These are phyloP conservation scores for Zaprionus gabonicus DNA, from an alignment of 1,140 invertebrate genomes.

Conservation along the genomic window DNA sequence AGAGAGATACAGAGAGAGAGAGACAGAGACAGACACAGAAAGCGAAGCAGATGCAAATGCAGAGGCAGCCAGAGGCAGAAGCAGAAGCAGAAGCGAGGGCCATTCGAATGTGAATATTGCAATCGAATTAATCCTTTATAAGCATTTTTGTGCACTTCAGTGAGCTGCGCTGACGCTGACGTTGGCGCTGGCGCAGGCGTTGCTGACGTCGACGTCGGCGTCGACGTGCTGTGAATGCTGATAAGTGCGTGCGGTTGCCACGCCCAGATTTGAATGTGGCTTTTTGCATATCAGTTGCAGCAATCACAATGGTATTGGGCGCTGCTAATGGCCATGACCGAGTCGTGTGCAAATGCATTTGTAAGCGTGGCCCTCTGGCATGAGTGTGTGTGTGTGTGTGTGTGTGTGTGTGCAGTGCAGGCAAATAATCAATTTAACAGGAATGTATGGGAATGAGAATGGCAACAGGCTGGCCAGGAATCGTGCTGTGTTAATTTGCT, in stretches of 20 bases:
- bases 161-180: constrained; percentile 31
- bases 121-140: constrained; percentile 82
- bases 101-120: constrained; percentile 65
- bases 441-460: constrained; percentile 44
- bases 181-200: not conserved
- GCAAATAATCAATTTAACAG: constrained; percentile 77
- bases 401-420: constrained; percentile 39
- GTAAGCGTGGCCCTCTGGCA: constrained; percentile 32
- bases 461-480: constrained; percentile 70
- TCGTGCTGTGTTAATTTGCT: constrained; percentile 78
- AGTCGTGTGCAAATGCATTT: constrained; percentile 41
- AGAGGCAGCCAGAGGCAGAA: not conserved
- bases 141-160: constrained; percentile 78
- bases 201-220: not conserved
- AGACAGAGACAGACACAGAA: not conserved
- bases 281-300: constrained; percentile 51
- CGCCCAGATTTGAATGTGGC: constrained; percentile 48
- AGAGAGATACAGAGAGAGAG: not conserved
- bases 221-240: constrained; percentile 71
- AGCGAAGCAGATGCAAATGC: constrained; percentile 7
- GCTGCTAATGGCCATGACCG: constrained; percentile 67
- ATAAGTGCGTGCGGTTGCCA: constrained; percentile 72
- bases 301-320: constrained; percentile 40
- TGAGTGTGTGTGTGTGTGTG: constrained; percentile 23
- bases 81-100: not conserved